Evolutionary conservation across 2,113 vertebrate species (phyloP).

Genomic region (Rhadina sibilatrix): DNA sequence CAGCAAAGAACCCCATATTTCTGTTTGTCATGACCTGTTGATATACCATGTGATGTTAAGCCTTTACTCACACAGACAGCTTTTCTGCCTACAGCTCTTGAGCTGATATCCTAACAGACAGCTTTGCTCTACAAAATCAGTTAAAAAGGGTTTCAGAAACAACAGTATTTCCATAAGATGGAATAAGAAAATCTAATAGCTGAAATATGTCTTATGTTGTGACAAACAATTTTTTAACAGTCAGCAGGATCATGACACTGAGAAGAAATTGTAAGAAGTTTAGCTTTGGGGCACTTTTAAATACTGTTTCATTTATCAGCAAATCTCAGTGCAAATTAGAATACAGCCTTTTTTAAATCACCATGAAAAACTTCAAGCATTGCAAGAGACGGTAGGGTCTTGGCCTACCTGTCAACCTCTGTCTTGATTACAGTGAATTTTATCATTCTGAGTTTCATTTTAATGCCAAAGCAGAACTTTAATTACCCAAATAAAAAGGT

Average conservation of each 20-base stretch:
- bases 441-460: background rate
- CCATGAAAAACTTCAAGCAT: background rate
- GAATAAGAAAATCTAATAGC: background rate
- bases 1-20: background rate
- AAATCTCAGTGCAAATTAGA: background rate
- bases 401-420: background rate
- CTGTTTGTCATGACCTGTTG: background rate
- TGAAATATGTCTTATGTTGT: background rate
- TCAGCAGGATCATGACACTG: background rate
- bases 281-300: background rate
- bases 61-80: background rate
- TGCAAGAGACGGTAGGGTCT: background rate
- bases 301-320: background rate
- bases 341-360: background rate
- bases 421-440: background rate
- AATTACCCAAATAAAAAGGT: background rate
- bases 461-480: background rate
- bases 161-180: background rate
- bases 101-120: background rate
- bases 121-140: background rate
- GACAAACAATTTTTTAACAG: background rate
- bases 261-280: background rate
- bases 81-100: background rate
- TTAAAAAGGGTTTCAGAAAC: background rate
- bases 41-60: fast-evolving